A percentile compares a stretch with the other conserved stretches of the same genome.
Conservation (phyloP, 2,888 invertebrate species). For the Julus scanicus region DNA sequence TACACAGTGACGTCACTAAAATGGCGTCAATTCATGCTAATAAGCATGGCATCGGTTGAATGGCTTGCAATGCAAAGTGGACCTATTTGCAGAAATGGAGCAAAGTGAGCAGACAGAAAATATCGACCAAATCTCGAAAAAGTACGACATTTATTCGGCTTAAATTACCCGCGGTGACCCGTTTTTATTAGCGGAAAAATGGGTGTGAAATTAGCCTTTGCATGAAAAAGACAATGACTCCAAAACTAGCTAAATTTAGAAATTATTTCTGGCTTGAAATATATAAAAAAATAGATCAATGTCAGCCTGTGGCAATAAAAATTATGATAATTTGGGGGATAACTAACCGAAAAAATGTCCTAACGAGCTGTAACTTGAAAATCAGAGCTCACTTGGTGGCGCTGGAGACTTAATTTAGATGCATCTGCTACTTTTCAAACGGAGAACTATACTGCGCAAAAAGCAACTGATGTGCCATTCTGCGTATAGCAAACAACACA, state of each 20-base stretch:
- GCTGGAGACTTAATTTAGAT: too few species aligned
- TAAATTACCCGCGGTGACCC: not conserved
- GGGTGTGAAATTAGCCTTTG: not conserved
- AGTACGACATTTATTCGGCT: not conserved
- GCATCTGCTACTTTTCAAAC: too few species aligned
- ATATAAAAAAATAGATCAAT: not conserved
- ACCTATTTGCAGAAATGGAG: not conserved
- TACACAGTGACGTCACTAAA: not conserved
- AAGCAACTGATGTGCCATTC: too few species aligned
- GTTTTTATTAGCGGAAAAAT: constrained; percentile 7
- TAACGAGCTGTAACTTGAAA: not conserved
- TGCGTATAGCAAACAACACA: too few species aligned
- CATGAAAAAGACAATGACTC: not conserved
- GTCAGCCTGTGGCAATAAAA: not conserved
- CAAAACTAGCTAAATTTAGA: constrained; percentile 13
- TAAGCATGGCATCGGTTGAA: not conserved
- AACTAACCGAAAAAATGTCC: not conserved
- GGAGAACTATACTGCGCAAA: too few species aligned
- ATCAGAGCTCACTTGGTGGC: constrained; percentile 3
- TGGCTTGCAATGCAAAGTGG: not conserved
- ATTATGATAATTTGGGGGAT: not conserved
- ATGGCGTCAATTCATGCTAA: not conserved
- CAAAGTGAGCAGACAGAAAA: too few species aligned
- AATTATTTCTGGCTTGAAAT: not conserved
- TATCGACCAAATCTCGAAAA: not conserved